These are phyloP conservation scores for Busseola fusca DNA, from an alignment of 2,888 invertebrate genomes.

Conservation along the genomic window DNA sequence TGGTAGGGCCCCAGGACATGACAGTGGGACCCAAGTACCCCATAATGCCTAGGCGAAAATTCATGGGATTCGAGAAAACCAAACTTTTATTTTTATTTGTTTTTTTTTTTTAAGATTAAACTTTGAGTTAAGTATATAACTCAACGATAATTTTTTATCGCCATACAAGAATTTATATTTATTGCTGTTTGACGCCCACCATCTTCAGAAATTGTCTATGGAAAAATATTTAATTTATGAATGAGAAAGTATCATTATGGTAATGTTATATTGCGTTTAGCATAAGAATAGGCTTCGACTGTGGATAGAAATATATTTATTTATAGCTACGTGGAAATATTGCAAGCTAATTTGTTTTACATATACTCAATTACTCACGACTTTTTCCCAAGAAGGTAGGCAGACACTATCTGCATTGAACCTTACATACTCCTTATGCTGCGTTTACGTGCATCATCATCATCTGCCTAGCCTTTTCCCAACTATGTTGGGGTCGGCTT, in stretches of 20 bases:
- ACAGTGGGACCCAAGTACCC: too few species aligned
- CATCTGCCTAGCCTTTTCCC: too few species aligned
- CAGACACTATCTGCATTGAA: neutral
- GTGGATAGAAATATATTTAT: conserved; percentile 2
- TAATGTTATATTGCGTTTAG: conserved; percentile 28
- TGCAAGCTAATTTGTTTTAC: conserved; percentile 4
- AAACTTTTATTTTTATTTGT: too few species aligned
- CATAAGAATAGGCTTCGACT: conserved; percentile 31
- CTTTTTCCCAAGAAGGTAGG: neutral
- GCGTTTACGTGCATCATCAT: neutral
- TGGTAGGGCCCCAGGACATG: too few species aligned
- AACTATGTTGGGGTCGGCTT: too few species aligned
- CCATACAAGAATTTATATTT: conserved; percentile 4
- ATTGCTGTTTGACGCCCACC: conserved; percentile 39
- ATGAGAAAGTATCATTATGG: conserved; percentile 36
- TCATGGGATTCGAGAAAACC: too few species aligned
- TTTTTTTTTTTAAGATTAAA: too few species aligned
- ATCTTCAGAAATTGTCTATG: neutral
- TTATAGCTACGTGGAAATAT: neutral
- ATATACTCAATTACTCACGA: neutral
- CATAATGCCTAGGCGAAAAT: too few species aligned
- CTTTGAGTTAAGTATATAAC: too few species aligned
- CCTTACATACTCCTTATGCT: neutral
- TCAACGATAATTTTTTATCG: conserved; percentile 14
- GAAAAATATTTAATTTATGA: conserved; percentile 25